These are phyloP conservation scores for Enteromius treurensis DNA, from an alignment of 2,797 vertebrate species.

Conservation along the genomic window DNA sequence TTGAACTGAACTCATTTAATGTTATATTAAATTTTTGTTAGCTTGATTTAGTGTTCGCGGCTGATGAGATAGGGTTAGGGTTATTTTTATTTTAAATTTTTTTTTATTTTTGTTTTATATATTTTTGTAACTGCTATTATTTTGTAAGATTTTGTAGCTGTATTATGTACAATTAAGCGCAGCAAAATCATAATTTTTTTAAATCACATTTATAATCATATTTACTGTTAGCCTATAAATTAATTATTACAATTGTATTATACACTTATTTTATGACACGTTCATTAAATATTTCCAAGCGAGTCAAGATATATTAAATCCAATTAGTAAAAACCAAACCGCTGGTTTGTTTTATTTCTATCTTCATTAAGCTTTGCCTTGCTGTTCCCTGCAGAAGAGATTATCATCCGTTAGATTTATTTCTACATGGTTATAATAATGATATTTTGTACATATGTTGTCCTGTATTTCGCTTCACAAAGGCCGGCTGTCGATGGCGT, in stretches of 20 bases:
- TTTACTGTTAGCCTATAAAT: neutral
- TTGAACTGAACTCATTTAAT: too few species aligned
- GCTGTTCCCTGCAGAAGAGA: neutral
- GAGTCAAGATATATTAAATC: neutral
- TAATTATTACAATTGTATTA: neutral
- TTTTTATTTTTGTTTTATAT: neutral
- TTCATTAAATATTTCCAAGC: neutral
- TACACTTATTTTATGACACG: neutral
- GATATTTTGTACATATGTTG: neutral
- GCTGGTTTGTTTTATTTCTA: neutral
- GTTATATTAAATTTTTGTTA: too few species aligned
- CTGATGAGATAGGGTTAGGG: too few species aligned
- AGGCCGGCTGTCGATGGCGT: constrained; percentile 36
- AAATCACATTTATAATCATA: neutral
- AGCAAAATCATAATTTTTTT: neutral
- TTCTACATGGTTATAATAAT: neutral
- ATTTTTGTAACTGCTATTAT: neutral
- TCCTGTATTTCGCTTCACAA: neutral
- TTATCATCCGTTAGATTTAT: neutral
- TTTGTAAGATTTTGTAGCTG: neutral
- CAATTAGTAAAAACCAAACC: neutral
- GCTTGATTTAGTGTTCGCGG: too few species aligned
- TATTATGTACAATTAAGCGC: neutral
- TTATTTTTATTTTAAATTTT: too few species aligned
- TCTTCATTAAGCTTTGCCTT: neutral